Conservation (phyloP, 2,888 invertebrate species). For the Eupithecia vulgata region DNA sequence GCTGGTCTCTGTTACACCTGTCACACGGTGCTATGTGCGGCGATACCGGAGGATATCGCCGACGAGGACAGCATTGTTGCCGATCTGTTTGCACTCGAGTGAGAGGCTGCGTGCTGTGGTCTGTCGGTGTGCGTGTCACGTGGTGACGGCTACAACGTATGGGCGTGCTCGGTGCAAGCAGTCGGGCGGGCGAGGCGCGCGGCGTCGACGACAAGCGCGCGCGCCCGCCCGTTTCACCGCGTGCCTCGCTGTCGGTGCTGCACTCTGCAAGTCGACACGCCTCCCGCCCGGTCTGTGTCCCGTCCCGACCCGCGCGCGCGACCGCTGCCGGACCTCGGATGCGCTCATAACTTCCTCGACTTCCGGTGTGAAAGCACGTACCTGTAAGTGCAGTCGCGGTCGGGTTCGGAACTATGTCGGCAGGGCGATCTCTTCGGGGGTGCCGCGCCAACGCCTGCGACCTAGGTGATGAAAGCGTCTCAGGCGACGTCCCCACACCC, state of each 20-base stretch:
- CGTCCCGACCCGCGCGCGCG: not conserved
- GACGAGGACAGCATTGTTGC: slow-evolving; percentile 11
- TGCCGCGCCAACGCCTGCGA: slow-evolving; percentile 15
- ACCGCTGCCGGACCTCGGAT: slow-evolving; percentile 41
- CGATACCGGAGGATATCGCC: not conserved
- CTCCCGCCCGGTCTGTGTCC: slow-evolving; percentile 48
- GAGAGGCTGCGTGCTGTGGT: not conserved
- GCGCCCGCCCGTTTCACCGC: slow-evolving; percentile 49
- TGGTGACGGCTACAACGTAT: slow-evolving; percentile 43
- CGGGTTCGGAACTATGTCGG: slow-evolving; percentile 9
- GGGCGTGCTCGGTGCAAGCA: slow-evolving; percentile 53
- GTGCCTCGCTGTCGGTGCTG: slow-evolving; percentile 45
- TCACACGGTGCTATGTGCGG: not conserved
- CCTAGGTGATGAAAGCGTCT: slow-evolving; percentile 10
- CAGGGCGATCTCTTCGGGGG: slow-evolving; percentile 1
- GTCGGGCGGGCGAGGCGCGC: slow-evolving; percentile 57
- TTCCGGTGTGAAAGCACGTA: slow-evolving; percentile 41
- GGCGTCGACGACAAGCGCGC: slow-evolving; percentile 48
- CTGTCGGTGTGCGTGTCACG: not conserved
- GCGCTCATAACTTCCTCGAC: slow-evolving; percentile 53
- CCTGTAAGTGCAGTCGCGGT: slow-evolving; percentile 5
- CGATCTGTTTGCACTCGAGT: slow-evolving; percentile 25
- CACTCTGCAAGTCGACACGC: slow-evolving; percentile 58
- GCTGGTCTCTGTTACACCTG: not conserved
- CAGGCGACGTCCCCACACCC: not conserved